Conservation (phyloP, 2,113 vertebrate species). For the Platysteira castanea region DNA sequence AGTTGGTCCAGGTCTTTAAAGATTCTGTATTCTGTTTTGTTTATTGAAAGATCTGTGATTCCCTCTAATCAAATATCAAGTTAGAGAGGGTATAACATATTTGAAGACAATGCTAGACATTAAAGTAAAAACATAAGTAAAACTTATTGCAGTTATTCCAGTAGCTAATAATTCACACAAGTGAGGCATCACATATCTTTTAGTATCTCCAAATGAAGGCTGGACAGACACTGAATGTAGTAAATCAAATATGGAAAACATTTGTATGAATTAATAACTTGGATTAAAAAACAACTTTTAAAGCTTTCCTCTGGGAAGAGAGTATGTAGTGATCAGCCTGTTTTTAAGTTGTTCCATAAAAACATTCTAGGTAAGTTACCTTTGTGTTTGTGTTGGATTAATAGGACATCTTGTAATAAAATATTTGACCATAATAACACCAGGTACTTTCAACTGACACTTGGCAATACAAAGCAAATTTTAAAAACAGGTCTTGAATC, state of each 20-base stretch:
- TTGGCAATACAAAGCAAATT: neutral
- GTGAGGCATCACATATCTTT: neutral
- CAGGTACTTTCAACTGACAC: neutral
- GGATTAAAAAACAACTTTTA: neutral
- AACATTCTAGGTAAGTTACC: neutral
- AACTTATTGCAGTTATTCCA: neutral
- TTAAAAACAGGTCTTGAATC: neutral
- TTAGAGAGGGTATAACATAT: neutral
- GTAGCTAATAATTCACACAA: neutral
- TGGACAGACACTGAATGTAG: neutral
- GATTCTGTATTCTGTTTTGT: neutral
- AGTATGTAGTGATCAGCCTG: neutral
- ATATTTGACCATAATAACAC: neutral
- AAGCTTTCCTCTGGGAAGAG: neutral
- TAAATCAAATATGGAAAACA: neutral
- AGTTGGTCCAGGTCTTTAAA: neutral
- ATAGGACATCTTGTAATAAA: neutral
- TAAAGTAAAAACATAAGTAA: neutral
- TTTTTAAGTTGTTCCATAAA: neutral
- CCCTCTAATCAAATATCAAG: neutral
- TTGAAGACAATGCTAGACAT: neutral
- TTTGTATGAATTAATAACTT: neutral
- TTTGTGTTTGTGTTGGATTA: neutral
- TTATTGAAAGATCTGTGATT: neutral
- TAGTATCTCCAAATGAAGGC: neutral